A percentile compares a stretch with the other conserved stretches of the same genome.
Conservation (phyloP, 2,797 vertebrate genomes). For the Sebastes oblongus region DNA sequence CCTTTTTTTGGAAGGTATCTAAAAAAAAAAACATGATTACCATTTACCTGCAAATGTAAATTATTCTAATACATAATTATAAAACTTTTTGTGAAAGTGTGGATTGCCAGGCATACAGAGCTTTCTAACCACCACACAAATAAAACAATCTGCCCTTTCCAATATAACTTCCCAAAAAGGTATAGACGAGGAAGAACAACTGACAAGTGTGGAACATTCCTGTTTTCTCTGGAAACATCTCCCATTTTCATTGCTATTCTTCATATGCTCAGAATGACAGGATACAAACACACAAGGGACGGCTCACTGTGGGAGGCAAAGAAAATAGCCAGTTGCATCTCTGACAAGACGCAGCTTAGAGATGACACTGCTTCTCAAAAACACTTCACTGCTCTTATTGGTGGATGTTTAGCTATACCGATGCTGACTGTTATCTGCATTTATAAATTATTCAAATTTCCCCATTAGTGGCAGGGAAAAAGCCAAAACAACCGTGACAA, state of each 20-base stretch:
- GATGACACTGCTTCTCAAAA: conserved; percentile 8
- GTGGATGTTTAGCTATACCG: not conserved
- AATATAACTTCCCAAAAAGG: not conserved
- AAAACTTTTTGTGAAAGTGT: not conserved
- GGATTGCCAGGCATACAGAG: not conserved
- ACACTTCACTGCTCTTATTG: not conserved
- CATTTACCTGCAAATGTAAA: not conserved
- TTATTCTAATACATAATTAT: not conserved
- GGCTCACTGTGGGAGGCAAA: not conserved
- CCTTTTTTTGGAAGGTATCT: not conserved
- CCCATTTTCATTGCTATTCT: not conserved
- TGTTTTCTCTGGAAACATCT: not conserved
- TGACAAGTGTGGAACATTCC: not conserved
- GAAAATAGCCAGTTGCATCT: conserved; percentile 9
- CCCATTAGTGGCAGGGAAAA: not conserved
- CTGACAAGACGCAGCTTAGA: not conserved
- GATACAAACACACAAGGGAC: not conserved
- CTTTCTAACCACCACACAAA: not conserved
- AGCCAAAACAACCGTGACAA: too few species aligned
- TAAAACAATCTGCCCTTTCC: not conserved
- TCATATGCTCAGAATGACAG: conserved; percentile 2
- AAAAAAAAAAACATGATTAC: not conserved
- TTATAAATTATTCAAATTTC: not conserved
- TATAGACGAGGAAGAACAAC: not conserved
- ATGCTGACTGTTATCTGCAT: not conserved